Base-by-base conservation (phyloP, 2,113 vertebrate genomes). In the Lanius ludovicianus region DNA sequence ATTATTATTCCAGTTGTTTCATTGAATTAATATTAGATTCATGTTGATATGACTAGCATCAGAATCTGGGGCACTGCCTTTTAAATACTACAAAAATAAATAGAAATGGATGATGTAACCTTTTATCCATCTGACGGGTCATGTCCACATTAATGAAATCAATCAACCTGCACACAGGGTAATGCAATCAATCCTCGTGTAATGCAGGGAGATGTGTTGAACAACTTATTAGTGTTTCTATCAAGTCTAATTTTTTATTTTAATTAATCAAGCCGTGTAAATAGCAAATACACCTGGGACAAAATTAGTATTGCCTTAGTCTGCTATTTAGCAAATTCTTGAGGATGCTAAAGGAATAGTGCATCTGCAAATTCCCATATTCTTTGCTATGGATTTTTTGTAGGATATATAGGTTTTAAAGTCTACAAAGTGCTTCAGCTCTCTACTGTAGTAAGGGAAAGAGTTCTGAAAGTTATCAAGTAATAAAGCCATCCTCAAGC, bases 131-230 rank as follows among this genome's bases (percentile, higher is more conserved):
- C 90, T 96, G 90, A n/a, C 77, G 93, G 93, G 52, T 95, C 87
- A 87, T 83, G 90, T 77, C 83, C 70, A 78, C 74, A 73, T 87
- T 95, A 96, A 96, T 94, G 95, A 95, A 96, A 92, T 96, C 75
- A 93, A 52, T 96, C 94, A 96, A 27, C 84, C 74, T 85, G 60
- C 91, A 84, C 67, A 75, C 18, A 37, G 49, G 67, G 42, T 87
- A 96, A 95, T 85, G 63, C 57, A 93, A 8, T 93, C 84, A 93
- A 24, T 78, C 81, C 83, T 94, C 13, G 12, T 65, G 63, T 53
- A 86, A 90, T 82, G 47, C 70, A 65, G 56, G 16, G 76, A 77
- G 55, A 71, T 87, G 47, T 83, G 78, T 75, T 81, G 77, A 91
- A 67, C 65, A 67, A 63, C 81, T 93, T 96, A 71, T 16, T 62